phyloP scores from a whole-genome alignment of 2,888 invertebrate species.

The Drosophila mayaguana region DNA sequence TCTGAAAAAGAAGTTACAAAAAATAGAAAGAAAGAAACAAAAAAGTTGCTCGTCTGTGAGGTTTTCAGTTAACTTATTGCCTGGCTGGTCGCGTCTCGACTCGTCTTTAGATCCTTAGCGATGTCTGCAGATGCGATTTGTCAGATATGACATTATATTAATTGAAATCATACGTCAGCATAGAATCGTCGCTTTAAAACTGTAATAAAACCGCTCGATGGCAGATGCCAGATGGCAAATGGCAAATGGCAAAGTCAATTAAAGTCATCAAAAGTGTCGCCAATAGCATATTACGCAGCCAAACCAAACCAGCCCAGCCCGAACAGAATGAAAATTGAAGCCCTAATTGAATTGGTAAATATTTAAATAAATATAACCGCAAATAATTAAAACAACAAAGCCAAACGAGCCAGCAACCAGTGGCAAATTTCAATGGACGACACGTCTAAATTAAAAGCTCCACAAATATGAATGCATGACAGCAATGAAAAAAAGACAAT shows the following conservation, averaged over 20 bases:
- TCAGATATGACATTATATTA: conserved; percentile 77
- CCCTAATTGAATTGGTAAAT: conserved; percentile 81
- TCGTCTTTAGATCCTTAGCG: conserved; percentile 56
- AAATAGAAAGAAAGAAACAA: conserved; percentile 21
- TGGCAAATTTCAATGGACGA: conserved; percentile 68
- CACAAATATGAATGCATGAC: conserved; percentile 48
- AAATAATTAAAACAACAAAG: conserved; percentile 82
- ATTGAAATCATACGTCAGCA: conserved; percentile 69
- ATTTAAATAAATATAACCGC: conserved; percentile 81
- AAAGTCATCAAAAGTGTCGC: conserved; percentile 52
- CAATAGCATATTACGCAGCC: conserved; percentile 50
- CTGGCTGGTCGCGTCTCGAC: conserved; percentile 17
- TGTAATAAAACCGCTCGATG: conserved; percentile 17
- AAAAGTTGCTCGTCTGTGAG: conserved; percentile 52
- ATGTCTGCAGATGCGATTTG: conserved; percentile 77
- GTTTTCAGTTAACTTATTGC: conserved; percentile 64
- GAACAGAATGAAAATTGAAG: conserved; percentile 27
- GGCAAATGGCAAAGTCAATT: conserved; percentile 63
- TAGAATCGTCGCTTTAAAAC: conserved; percentile 11
- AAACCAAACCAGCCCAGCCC: conserved; percentile 15
- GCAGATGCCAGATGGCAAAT: conserved; percentile 42
- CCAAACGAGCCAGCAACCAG: conserved; percentile 50
- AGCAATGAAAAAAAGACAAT: conserved; percentile 34
- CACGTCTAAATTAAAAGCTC: conserved; percentile 75
- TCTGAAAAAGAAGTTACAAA: conserved; percentile 22